phyloP scores from a whole-genome alignment of 2,888 invertebrate species.

The Spilosoma lubricipeda region DNA sequence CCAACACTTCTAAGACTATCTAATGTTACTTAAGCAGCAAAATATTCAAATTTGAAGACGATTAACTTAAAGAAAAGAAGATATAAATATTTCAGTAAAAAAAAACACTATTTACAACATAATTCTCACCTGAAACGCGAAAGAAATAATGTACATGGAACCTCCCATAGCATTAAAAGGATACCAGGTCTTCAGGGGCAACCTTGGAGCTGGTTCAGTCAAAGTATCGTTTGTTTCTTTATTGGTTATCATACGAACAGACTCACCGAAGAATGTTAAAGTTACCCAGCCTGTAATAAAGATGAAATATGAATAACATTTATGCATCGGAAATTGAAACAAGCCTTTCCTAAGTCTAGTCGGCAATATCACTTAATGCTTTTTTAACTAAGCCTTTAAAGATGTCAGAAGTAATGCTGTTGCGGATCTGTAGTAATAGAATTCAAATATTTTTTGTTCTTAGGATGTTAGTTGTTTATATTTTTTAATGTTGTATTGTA shows the following conservation, averaged over 20 bases:
- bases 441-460: background rate
- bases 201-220: conserved; percentile 89
- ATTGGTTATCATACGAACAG: conserved; percentile 88
- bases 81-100: too few species aligned
- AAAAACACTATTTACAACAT: background rate
- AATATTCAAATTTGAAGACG: background rate
- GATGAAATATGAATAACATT: background rate
- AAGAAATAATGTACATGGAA: conserved; percentile 88
- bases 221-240: conserved; percentile 91
- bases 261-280: conserved; percentile 93
- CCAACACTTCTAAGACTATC: too few species aligned
- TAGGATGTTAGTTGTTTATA: background rate
- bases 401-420: background rate
- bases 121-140: conserved; percentile 87
- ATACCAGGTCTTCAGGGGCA: conserved; percentile 92
- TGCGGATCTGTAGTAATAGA: background rate
- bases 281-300: conserved; percentile 89
- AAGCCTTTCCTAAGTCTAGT: background rate
- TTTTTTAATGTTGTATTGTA: background rate
- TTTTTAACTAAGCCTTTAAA: background rate
- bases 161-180: conserved; percentile 92
- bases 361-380: background rate
- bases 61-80: too few species aligned
- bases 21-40: too few species aligned
- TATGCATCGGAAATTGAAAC: background rate